Percentiles rank a stretch among this genome's conserved stretches.
Conservation (phyloP, 2,113 vertebrate genomes). For the Nothocercus julius region DNA sequence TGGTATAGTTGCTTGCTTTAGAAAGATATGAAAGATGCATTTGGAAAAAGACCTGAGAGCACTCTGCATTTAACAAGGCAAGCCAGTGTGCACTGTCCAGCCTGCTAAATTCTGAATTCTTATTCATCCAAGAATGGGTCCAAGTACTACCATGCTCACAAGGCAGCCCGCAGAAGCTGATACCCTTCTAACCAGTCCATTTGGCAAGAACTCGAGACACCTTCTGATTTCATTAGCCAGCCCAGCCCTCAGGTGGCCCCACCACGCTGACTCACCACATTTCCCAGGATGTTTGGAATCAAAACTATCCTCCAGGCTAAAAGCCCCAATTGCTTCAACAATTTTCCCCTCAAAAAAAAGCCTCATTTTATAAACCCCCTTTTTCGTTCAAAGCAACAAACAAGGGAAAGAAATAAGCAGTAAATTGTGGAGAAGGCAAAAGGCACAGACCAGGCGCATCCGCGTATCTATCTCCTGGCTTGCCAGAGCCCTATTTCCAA, state of each 20-base stretch:
- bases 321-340: neutral
- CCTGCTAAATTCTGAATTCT: neutral
- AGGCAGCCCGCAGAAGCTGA: neutral
- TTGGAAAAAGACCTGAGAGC: neutral
- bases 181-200: neutral
- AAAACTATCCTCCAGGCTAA: neutral
- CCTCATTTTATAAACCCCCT: neutral
- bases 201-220: neutral
- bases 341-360: neutral
- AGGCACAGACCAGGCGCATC: neutral
- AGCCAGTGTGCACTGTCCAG: neutral
- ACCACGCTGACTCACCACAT: neutral
- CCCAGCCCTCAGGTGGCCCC: neutral
- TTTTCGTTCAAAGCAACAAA: neutral
- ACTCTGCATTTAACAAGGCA: neutral
- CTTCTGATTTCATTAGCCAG: neutral
- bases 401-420: fast-evolving
- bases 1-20: neutral
- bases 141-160: neutral
- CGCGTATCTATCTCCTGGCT: neutral
- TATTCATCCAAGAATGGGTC: neutral
- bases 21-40: fast-evolving
- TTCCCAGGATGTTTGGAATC: neutral
- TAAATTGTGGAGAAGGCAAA: neutral
- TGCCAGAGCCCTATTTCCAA: conserved; percentile 66